Conservation (phyloP, 2,113 vertebrate species). For the Tamias sibiricus region DNA sequence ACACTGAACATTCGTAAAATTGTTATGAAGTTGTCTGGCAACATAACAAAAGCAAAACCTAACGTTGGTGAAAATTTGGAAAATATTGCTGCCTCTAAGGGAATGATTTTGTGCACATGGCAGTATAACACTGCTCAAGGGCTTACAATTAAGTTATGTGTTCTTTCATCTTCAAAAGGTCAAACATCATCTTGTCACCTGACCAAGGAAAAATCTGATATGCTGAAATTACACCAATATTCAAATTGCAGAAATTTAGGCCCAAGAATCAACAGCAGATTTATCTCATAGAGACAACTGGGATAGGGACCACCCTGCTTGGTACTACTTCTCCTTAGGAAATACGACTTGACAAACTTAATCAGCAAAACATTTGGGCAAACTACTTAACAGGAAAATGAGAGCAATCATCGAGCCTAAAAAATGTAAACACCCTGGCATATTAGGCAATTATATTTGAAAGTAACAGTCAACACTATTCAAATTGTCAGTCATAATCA, state of each 20-base stretch:
- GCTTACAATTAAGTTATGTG: not conserved
- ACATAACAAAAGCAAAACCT: constrained; percentile 37
- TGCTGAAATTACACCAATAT: constrained; percentile 23
- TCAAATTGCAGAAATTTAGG: not conserved
- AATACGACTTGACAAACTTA: not conserved
- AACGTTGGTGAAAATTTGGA: not conserved
- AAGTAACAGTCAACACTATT: not conserved
- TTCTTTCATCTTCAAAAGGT: constrained; percentile 22
- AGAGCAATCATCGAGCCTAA: not conserved
- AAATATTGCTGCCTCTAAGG: not conserved
- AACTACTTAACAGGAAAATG: not conserved
- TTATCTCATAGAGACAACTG: not conserved
- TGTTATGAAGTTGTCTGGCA: constrained; percentile 4
- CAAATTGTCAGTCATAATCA: not conserved
- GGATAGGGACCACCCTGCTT: not conserved
- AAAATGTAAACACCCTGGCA: not conserved
- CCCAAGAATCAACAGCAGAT: not conserved
- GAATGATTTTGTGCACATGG: not conserved
- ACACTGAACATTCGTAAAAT: not conserved
- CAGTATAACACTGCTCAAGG: not conserved
- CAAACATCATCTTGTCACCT: not conserved
- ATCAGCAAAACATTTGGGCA: not conserved
- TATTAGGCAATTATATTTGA: not conserved
- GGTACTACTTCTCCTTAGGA: not conserved
- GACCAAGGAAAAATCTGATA: not conserved